Evolutionary conservation across 2,113 vertebrate species (phyloP).

Genomic region (Eublepharis macularius): DNA sequence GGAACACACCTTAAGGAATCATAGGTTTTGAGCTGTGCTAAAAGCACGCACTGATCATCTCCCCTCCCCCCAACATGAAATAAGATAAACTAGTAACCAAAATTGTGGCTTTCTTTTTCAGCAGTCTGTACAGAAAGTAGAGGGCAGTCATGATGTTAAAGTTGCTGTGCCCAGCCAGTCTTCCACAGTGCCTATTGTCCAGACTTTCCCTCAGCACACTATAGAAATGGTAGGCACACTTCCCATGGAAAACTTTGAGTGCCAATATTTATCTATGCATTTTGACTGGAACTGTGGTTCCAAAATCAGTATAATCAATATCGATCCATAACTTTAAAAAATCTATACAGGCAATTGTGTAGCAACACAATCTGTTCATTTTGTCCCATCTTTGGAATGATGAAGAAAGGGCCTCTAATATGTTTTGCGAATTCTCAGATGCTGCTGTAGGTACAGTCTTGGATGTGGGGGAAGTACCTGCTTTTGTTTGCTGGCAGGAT

Average conservation of each 20-base stretch:
- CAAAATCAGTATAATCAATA: too few relatives aligned
- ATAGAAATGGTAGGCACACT: constrained; percentile 40
- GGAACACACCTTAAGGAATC: background rate
- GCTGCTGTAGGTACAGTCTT: background rate
- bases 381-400: background rate
- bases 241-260: background rate
- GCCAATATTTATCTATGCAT: background rate
- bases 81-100: constrained; percentile 4
- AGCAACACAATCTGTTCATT: background rate
- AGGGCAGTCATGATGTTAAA: background rate
- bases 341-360: background rate
- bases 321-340: too few relatives aligned
- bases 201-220: constrained; percentile 35
- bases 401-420: too few relatives aligned
- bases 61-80: background rate
- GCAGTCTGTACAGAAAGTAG: constrained; percentile 33
- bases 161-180: constrained; percentile 36
- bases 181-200: constrained; percentile 15
- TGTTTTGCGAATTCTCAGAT: background rate
- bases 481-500: background rate
- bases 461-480: background rate
- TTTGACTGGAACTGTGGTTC: background rate
- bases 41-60: background rate
- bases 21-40: background rate
- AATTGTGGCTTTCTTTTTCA: constrained; percentile 58